Base-by-base conservation (phyloP, 2,888 invertebrate genomes). In the Sarcophaga subvicina region DNA sequence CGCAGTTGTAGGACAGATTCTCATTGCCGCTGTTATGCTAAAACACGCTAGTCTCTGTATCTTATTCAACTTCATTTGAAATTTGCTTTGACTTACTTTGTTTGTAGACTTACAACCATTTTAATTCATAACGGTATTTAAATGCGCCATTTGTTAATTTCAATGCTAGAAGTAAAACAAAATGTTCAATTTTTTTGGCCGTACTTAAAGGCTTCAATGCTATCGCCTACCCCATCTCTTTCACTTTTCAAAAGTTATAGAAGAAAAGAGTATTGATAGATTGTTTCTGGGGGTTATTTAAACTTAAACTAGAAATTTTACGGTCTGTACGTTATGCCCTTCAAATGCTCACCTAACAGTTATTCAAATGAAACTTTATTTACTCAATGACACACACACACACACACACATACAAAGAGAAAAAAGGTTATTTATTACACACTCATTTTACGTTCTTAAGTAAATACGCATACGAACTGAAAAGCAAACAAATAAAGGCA, bases 241-340 rank as follows among this genome's bases (percentile, higher is more conserved):
- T 71, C 59, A 4, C 27, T 17, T 2, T 1, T 37, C 0, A 3
- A 25, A 63, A 62, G 14, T 2, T 20, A 12, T 59, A 63, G 8
- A 47, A 63, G 59, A 22, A 22, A 4, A 22, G n/a, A 22, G 22
- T 27, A 70, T 84, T 84, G 83, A 84, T 80, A 79, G 75, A 80
- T 84, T 80, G 70, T 59, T 84, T 75, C 59, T 76, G 60, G 64
- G 37, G 37, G 37, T 37, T 63, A 70, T 75, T 79, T 47, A 69
- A 80, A 79, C 70, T 47, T 63, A 70, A 75, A 83, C 83, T 79
- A 83, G 63, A 67, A 67, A 83, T 69, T 79, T 79, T 83, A 67
- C 27, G 67, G 67, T 37, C 67, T 67, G 67, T 73, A 69, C 73
- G 78, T 83, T 73, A 78, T 70, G 63, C 62, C 64, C 63, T 54